Base-by-base conservation (phyloP, 2,888 invertebrate species). In the Drosophila borborema region DNA sequence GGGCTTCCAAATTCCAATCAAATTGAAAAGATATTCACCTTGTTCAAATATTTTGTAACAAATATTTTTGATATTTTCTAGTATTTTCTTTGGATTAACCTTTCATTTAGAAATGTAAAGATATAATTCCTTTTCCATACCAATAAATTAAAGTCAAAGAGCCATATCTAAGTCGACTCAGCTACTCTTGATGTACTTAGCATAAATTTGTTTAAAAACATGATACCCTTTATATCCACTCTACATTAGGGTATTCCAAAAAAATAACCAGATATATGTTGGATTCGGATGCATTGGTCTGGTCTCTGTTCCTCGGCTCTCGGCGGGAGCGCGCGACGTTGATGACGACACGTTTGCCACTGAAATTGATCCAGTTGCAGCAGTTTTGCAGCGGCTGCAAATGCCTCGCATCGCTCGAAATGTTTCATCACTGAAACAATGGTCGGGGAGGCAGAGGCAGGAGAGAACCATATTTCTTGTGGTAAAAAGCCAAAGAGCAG, bases 341-440 rank as follows among this genome's bases (percentile, higher is more conserved):
- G 82, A 84, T 74, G 84, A 75, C 80, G 81, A 82, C 72, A 71
- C 75, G 81, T 74, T 77, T 86, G 72, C 80, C 68, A 84, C 82
- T 86, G 90, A 91, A 92, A 92, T 91, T 92, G 91, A 91, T 91
- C 91, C 91, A 91, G 92, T 91, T 91, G 92, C 82, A 79, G 76
- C 73, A 75, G 82, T 66, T 77, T 80, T 80, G 64, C 70, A 74
- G 77, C 72, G 64, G 64, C 81, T 61, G 77, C 65, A 69, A 85
- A 90, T 88, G 85, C 82, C 77, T 85, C 64, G 73, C 79, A 82
- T 89, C 75, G 86, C 80, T 85, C 71, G 82, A 86, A 91, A 89
- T 84, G 87, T 90, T 89, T 86, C 91, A 89, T 91, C 86, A 90
- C 75, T 74, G 77, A 56, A 69, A 36, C 60, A 61, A 61, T 60